A percentile compares a stretch with the other conserved stretches of the same genome.
These are phyloP conservation scores for Halcyon malimbica DNA, from an alignment of 2,113 vertebrate species.

Conservation along the genomic window DNA sequence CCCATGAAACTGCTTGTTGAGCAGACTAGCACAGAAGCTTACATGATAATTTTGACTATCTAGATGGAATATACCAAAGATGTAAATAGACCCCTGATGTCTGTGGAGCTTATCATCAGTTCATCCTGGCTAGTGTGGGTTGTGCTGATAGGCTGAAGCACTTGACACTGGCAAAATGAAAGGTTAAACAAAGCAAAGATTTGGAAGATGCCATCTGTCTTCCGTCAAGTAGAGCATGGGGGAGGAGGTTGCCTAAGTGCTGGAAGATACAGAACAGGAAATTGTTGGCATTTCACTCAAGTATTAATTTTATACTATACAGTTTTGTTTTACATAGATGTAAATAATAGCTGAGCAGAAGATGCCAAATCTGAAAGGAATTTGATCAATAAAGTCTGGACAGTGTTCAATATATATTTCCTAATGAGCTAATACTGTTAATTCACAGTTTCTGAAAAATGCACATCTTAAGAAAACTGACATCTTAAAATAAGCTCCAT, in stretches of 20 bases:
- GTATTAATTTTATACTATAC: not conserved
- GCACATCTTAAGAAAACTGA: not conserved
- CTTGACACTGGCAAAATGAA: not conserved
- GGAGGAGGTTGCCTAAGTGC: not conserved
- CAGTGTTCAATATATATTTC: not conserved
- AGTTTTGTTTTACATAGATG: not conserved
- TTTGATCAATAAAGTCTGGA: not conserved
- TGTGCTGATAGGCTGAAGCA: not conserved
- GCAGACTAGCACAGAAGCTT: not conserved
- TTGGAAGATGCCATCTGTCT: not conserved
- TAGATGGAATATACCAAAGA: not conserved
- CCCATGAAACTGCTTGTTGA: not conserved
- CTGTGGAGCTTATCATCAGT: not conserved
- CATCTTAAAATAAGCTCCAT: not conserved
- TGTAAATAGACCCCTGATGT: rapidly evolving
- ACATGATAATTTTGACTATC: not conserved
- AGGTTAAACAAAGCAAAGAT: not conserved
- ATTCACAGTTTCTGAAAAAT: not conserved
- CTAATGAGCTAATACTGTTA: not conserved
- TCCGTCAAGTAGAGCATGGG: not conserved
- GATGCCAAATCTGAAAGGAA: not conserved
- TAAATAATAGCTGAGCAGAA: not conserved
- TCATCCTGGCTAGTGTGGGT: not conserved
- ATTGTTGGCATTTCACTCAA: not conserved
- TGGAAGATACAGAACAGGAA: not conserved